Percentiles rank a stretch among this genome's conserved stretches.
Conservation (phyloP, 2,888 invertebrate genomes). For the Proisotoma minuta region DNA sequence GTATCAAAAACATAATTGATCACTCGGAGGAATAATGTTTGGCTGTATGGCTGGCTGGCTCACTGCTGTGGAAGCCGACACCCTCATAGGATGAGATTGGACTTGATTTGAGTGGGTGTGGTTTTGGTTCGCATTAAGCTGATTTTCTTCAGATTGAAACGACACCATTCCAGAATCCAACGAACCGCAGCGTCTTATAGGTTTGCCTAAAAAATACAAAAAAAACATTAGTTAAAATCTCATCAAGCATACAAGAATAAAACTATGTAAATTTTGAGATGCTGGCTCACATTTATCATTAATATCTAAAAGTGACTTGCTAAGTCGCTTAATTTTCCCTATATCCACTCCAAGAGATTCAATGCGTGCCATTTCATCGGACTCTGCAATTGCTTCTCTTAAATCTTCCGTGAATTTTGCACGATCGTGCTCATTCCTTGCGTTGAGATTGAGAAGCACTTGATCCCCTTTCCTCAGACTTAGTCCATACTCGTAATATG, state of each 20-base stretch:
- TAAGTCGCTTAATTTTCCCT: conserved; percentile 55
- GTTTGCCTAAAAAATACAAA: conserved; percentile 45
- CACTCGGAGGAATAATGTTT: too few species aligned
- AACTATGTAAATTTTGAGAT: not conserved
- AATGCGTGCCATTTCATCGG: conserved; percentile 79
- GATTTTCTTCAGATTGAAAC: conserved; percentile 64
- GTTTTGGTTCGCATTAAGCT: conserved; percentile 33
- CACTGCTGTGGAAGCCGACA: too few species aligned
- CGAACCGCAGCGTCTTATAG: conserved; percentile 75
- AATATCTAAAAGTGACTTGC: conserved; percentile 91
- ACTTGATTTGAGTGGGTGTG: too few species aligned
- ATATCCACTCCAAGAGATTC: conserved; percentile 45
- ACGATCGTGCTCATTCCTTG: conserved; percentile 95
- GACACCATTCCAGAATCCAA: conserved; percentile 94
- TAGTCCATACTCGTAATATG: conserved; percentile 87
- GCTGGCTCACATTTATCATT: conserved; percentile 90
- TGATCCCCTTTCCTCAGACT: conserved; percentile 88
- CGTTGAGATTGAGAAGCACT: conserved; percentile 89
- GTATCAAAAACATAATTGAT: too few species aligned
- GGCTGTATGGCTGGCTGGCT: too few species aligned
- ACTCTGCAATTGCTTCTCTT: conserved; percentile 93
- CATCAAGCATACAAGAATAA: not conserved
- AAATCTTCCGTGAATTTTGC: conserved; percentile 98
- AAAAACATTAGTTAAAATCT: not conserved
- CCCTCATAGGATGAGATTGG: too few species aligned